Conservation (phyloP, 2,113 vertebrate genomes). For the Alouatta palliata region DNA sequence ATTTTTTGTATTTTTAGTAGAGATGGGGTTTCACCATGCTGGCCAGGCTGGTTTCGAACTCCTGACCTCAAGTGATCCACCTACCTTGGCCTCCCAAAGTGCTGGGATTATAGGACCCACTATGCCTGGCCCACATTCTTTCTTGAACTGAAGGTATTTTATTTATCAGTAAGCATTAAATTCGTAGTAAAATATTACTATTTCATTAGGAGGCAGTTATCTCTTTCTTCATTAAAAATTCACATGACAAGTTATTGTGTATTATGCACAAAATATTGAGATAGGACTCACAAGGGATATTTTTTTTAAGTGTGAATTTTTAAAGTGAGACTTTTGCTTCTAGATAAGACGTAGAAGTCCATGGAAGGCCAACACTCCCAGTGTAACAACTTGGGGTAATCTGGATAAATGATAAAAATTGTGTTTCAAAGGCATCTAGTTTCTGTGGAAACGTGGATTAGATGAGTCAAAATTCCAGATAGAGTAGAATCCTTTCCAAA, state of each 20-base stretch:
- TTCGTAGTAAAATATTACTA: background rate
- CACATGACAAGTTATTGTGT: background rate
- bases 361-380: background rate
- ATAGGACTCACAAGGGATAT: background rate
- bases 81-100: too few species aligned
- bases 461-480: background rate
- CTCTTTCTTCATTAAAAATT: slow-evolving; percentile 29
- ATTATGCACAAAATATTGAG: slow-evolving; percentile 11
- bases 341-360: background rate
- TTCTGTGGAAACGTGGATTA: background rate
- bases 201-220: background rate
- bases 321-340: background rate
- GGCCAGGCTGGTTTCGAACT: too few species aligned
- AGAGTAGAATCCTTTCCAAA: background rate
- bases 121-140: background rate
- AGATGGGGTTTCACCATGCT: too few species aligned
- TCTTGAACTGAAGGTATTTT: slow-evolving; percentile 10
- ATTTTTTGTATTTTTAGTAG: too few species aligned
- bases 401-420: background rate
- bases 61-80: too few species aligned
- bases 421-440: background rate
- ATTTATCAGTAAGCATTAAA: background rate
- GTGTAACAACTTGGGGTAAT: background rate
- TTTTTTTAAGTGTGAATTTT: background rate
- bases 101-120: too few species aligned